These are phyloP conservation scores for Empidonax traillii DNA, from an alignment of 2,113 vertebrate genomes.

Conservation along the genomic window DNA sequence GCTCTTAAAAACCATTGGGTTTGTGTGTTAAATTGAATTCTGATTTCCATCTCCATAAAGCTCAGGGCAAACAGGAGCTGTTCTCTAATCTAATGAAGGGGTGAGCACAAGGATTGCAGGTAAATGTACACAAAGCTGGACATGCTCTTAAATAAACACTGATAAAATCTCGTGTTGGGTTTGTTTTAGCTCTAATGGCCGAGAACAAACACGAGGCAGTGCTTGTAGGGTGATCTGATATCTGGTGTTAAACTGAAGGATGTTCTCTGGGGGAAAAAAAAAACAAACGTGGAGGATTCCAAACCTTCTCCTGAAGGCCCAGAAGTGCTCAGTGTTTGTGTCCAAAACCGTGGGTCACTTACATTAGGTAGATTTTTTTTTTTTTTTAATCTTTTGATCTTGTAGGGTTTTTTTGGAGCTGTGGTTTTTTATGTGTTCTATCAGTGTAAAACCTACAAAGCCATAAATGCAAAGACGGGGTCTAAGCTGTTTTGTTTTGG, in stretches of 20 bases:
- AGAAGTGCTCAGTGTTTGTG: not conserved
- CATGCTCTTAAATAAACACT: not conserved
- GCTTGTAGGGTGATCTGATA: not conserved
- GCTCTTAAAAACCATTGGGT: not conserved
- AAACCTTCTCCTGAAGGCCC: not conserved
- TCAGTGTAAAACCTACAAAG: rapidly evolving
- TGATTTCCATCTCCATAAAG: not conserved
- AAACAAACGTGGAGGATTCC: not conserved
- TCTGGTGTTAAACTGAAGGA: not conserved
- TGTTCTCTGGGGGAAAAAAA: not conserved
- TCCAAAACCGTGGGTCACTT: not conserved
- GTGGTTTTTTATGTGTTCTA: rapidly evolving
- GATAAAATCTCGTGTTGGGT: not conserved
- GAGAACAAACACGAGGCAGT: not conserved
- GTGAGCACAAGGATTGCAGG: not conserved
- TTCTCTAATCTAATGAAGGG: not conserved
- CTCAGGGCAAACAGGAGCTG: not conserved
- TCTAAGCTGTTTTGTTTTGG: rapidly evolving
- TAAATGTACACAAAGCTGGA: not conserved
- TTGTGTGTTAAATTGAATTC: not conserved
- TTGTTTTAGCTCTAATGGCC: not conserved
- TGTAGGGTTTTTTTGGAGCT: not conserved
- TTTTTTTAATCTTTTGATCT: not conserved
- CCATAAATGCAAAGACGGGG: not conserved
- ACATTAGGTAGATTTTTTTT: not conserved